Conservation (phyloP, 2,888 invertebrate genomes). For the Cataglyphis cursor region DNA sequence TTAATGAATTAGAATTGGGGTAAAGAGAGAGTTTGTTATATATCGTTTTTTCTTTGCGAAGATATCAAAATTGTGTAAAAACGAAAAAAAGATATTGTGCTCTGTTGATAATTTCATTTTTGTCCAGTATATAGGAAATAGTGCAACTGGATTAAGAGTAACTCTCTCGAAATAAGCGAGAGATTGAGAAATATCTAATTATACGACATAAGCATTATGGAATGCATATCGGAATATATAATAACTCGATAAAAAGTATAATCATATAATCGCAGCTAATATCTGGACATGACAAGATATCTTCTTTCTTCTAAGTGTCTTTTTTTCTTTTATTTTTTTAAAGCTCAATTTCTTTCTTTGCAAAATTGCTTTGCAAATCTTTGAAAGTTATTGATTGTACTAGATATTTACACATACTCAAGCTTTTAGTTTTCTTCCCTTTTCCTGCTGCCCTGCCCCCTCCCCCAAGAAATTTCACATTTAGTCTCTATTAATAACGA, state of each 20-base stretch:
- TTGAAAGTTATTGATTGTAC: background rate
- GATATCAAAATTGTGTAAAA: conserved; percentile 73
- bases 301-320: background rate
- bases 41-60: conserved; percentile 67
- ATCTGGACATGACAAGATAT: conserved; percentile 6
- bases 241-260: conserved; percentile 69
- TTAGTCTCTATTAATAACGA: background rate
- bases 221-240: conserved; percentile 61
- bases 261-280: conserved; percentile 3
- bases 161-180: conserved; percentile 69
- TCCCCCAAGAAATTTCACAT: background rate
- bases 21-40: conserved; percentile 73
- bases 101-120: conserved; percentile 73
- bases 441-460: background rate
- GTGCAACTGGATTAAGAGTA: conserved; percentile 71
- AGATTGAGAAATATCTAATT: conserved; percentile 69
- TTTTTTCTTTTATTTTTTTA: conserved; percentile 47
- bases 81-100: conserved; percentile 64
- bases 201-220: conserved; percentile 55
- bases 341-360: background rate
- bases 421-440: background rate
- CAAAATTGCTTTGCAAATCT: background rate
- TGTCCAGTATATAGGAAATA: conserved; percentile 70
- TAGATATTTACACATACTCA: background rate
- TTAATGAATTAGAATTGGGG: conserved; percentile 74